Evolutionary conservation across 2,113 vertebrate genomes (phyloP), one percentile per base, ranked within the genome.

Genomic region (Procapra przewalskii): DNA sequence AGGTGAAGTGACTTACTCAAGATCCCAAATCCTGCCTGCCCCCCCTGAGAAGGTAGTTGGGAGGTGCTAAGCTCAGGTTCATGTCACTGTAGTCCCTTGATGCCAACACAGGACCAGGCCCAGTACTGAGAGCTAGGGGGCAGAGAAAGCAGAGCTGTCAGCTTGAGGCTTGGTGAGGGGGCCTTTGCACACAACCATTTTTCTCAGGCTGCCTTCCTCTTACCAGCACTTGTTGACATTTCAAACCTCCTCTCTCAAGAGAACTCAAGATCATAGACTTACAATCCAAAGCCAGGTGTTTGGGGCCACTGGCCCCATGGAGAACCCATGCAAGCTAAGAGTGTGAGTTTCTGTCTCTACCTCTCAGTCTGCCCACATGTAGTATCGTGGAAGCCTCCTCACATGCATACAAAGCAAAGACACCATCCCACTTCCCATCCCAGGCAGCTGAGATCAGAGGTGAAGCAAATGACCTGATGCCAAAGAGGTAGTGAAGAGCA

Each of bases 401-500:
- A 1, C 3, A 13, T 0, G 10, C 67, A 33, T 15, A 23, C 50
- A 83, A 57, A 79, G 75, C 77, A 55, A 31, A 84, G 2, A 50
- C 11, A 3, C 31, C 23, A 45, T 77, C 16, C 31, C 15, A 0
- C 19, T 93, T 86, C 62, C 43, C 33, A 25, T 14, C 16, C 16
- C 1, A 87, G 62, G 86, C 80, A 90, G 77, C 33, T 2, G 33
- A 1, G 7, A 17, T 8, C 33, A 79, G 3, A 82, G 3, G 13
- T 19, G 50, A 95, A 86, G 75, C 67, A 2, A 95, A 52, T 55
- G 71, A n/a, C 36, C 64, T 52, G 27, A 67, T 71, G 50, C 45
- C 71, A 91, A 36, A 45, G n/a, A 97, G 98, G 88, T 59, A 82
- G 71, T 13, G 14, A 36, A 83, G 89, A 97, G 95, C 97, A 96